A percentile compares a stretch with the other conserved stretches of the same genome.
Evolutionary conservation across 1,140 invertebrate genomes (phyloP).

Genomic region (Pemphigus obesinymphae): DNA sequence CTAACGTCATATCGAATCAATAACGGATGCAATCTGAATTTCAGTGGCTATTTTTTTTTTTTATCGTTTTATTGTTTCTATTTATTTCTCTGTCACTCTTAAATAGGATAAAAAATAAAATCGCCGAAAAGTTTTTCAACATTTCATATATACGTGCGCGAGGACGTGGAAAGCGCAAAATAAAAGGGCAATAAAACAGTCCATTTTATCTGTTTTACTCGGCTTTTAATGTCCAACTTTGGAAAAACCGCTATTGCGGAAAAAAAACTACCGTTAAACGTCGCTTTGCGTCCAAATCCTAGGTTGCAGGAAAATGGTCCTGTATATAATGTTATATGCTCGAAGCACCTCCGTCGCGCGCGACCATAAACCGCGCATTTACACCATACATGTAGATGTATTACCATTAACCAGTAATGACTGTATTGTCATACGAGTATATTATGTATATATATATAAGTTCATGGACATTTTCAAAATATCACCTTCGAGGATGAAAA

Average conservation of each 20-base stretch:
- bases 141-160: conserved; percentile 14
- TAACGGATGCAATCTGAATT: neutral
- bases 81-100: neutral
- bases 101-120: neutral
- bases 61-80: neutral
- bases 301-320: neutral
- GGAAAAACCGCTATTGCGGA: neutral
- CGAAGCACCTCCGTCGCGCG: neutral
- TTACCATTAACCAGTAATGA: no score
- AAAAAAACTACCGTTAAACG: conserved; percentile 24
- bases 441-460: no score
- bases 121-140: conserved; percentile 10
- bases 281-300: conserved; percentile 15
- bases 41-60: neutral
- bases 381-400: neutral
- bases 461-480: no score
- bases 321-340: neutral
- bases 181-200: conserved; percentile 36
- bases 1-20: no score
- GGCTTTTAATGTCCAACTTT: conserved; percentile 32
- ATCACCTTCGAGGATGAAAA: no score
- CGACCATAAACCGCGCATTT: no score
- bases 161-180: conserved; percentile 25
- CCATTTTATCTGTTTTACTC: conserved; percentile 34
- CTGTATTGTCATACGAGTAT: no score